phyloP scores from a whole-genome alignment of 2,797 vertebrate genomes.

The Trachops cirrhosus region DNA sequence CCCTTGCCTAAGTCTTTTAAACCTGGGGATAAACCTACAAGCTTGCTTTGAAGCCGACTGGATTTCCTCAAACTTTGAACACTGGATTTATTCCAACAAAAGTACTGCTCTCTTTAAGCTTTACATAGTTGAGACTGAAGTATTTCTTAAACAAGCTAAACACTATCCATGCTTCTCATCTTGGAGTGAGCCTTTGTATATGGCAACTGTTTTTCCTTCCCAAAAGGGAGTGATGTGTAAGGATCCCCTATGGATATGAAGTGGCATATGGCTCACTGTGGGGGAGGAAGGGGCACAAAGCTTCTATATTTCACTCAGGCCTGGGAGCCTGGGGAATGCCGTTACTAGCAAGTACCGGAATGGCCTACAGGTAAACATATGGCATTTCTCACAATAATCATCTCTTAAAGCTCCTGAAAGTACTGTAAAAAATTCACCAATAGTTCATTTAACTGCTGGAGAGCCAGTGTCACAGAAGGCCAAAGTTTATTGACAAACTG shows the following conservation, averaged over 20 bases:
- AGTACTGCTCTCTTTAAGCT: conserved; percentile 61
- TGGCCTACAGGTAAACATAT: conserved; percentile 78
- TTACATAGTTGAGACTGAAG: conserved; percentile 63
- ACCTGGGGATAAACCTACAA: conserved; percentile 7
- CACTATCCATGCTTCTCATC: conserved; percentile 50
- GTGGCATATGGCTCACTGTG: conserved; percentile 68
- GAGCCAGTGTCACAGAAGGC: conserved; percentile 26
- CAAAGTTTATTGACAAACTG: conserved; percentile 27
- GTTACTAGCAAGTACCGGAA: conserved; percentile 72
- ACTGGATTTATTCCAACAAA: conserved; percentile 61
- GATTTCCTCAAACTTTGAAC: conserved; percentile 71
- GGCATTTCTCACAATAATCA: conserved; percentile 76
- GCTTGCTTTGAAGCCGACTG: neutral
- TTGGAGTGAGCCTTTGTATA: conserved; percentile 52
- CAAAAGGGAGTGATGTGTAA: conserved; percentile 62
- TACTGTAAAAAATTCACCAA: conserved; percentile 28
- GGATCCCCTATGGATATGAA: conserved; percentile 62
- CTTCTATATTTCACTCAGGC: conserved; percentile 75
- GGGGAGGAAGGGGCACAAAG: conserved; percentile 55
- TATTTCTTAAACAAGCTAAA: conserved; percentile 74
- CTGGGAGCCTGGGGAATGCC: conserved; percentile 66
- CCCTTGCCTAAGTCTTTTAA: conserved; percentile 41
- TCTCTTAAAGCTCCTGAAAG: conserved; percentile 63
- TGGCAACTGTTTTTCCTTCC: conserved; percentile 64
- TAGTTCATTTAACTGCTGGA: conserved; percentile 21